phyloP scores from a whole-genome alignment of 2,797 vertebrate genomes.

The Neomorphus geoffroyi region DNA sequence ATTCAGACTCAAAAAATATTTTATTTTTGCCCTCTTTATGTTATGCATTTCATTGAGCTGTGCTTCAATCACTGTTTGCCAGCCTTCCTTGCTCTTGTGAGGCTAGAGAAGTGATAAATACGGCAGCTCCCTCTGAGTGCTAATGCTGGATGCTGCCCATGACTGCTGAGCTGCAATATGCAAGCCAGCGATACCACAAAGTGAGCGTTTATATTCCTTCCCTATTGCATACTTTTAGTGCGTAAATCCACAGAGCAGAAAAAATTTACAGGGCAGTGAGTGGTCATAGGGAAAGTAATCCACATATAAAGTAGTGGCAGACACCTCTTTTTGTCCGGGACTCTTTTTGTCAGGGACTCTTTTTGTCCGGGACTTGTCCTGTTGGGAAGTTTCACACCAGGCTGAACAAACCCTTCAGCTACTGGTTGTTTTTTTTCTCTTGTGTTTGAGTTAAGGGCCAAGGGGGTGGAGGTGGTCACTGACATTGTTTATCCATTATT shows the following conservation, averaged over 20 bases:
- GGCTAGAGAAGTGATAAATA: conserved; percentile 33
- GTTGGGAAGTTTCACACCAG: not conserved
- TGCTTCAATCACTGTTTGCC: not conserved
- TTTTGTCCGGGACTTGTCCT: not conserved
- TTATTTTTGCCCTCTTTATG: not conserved
- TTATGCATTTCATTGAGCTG: not conserved
- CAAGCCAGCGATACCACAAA: conserved; percentile 8
- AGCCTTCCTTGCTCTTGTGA: not conserved
- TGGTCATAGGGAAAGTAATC: conserved; percentile 36
- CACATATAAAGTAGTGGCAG: conserved; percentile 1
- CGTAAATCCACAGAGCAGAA: conserved; percentile 45
- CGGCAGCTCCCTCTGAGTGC: not conserved
- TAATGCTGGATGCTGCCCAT: conserved; percentile 30
- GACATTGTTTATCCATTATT: conserved; percentile 36
- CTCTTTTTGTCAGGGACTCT: not conserved
- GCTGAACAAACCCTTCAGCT: not conserved
- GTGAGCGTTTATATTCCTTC: conserved; percentile 23
- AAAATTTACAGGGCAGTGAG: conserved; percentile 1
- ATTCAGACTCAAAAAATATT: not conserved
- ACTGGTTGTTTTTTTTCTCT: not conserved
- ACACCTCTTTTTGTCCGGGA: not conserved
- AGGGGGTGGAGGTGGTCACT: not conserved
- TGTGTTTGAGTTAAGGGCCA: not conserved
- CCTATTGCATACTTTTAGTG: conserved; percentile 7
- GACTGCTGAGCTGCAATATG: conserved; percentile 49